Percentiles rank a stretch among this genome's conserved stretches.
Evolutionary conservation across 2,797 vertebrate species (phyloP).

Genomic region (Meriones psammophilus): DNA sequence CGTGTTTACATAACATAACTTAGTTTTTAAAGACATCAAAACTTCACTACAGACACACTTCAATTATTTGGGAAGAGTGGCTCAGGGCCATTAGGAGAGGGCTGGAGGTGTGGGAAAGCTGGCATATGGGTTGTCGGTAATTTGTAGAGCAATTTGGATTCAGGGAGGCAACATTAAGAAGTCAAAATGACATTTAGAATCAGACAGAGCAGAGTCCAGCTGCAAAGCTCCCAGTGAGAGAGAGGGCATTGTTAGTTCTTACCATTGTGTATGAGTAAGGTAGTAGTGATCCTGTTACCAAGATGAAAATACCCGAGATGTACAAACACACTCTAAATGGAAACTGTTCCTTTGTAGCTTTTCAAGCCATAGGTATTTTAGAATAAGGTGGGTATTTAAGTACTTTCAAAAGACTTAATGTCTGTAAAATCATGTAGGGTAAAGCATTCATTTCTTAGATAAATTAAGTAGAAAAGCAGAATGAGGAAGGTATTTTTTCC

Average conservation of each 20-base stretch:
- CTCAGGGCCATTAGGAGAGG: too few relatives aligned
- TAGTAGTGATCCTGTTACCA: not conserved
- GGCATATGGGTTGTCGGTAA: too few relatives aligned
- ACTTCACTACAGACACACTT: not conserved
- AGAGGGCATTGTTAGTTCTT: not conserved
- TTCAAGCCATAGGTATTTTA: conserved; percentile 36
- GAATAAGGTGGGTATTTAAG: not conserved
- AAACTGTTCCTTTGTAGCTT: not conserved
- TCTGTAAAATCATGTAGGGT: not conserved
- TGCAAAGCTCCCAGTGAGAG: not conserved
- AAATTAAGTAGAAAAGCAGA: not conserved
- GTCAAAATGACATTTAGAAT: conserved; percentile 12
- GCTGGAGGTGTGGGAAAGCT: too few relatives aligned
- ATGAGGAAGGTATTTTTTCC: not conserved
- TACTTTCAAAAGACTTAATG: not conserved
- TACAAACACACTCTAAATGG: not conserved
- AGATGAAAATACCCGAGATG: not conserved
- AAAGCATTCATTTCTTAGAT: conserved; percentile 16
- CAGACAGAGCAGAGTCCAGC: not conserved
- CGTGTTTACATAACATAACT: too few relatives aligned
- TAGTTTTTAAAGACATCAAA: too few relatives aligned
- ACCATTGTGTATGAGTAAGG: not conserved
- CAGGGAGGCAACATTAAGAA: not conserved
- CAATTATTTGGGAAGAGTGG: not conserved
- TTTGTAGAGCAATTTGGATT: not conserved